phyloP scores from a whole-genome alignment of 2,888 invertebrate genomes.

The Epirrhoe tristata region DNA sequence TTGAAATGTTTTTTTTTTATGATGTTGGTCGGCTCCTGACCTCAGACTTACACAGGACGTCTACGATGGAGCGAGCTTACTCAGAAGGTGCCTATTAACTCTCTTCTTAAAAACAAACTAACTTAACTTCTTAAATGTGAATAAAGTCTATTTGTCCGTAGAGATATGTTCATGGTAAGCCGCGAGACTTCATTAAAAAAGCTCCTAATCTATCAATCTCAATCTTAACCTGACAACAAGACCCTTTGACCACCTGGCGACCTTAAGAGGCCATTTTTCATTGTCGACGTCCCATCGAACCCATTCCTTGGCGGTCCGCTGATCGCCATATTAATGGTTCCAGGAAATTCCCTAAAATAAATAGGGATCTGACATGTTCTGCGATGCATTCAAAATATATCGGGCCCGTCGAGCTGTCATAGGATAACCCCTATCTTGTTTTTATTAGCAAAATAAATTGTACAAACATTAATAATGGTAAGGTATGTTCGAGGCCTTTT shows the following conservation, averaged over 20 bases:
- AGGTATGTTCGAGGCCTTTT: no score
- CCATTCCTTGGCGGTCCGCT: conserved; percentile 58
- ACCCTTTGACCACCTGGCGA: conserved; percentile 41
- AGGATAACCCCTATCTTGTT: not conserved
- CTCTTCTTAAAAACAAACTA: no score
- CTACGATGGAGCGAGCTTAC: no score
- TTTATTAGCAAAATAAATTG: not conserved
- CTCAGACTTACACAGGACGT: no score
- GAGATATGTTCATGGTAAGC: not conserved
- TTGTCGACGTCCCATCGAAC: conserved; percentile 38
- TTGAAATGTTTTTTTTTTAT: no score
- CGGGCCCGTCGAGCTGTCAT: conserved; percentile 58
- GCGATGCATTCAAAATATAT: conserved; percentile 80
- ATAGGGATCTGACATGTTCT: conserved; percentile 76
- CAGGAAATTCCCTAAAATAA: conserved; percentile 69
- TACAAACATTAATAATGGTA: not conserved
- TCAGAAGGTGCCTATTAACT: no score
- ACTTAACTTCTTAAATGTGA: no score
- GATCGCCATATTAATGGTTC: conserved; percentile 78
- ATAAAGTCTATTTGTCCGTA: no score
- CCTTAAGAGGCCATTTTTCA: conserved; percentile 39
- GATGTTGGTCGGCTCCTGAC: no score
- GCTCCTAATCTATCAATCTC: conserved; percentile 31
- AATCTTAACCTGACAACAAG: conserved; percentile 33
- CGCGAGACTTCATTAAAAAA: not conserved